These are phyloP conservation scores for Spodoptera littoralis DNA, from an alignment of 2,888 invertebrate species.

Conservation along the genomic window DNA sequence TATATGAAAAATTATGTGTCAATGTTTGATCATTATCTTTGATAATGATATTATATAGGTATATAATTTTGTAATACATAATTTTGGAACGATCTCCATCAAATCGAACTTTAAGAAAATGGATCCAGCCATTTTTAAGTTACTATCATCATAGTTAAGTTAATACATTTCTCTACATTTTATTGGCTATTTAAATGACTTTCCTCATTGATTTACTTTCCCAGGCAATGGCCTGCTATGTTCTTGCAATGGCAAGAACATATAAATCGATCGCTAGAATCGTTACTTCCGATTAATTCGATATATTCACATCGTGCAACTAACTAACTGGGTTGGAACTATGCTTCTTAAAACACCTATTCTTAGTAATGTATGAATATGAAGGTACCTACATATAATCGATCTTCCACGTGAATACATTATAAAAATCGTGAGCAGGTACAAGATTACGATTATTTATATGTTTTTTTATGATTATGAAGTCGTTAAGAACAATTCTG, in stretches of 20 bases:
- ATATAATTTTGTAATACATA: too few species aligned
- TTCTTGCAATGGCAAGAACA: background rate
- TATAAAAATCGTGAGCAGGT: constrained; percentile 42
- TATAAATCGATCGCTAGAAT: constrained; percentile 13
- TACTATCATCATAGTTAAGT: background rate
- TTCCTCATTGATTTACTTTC: constrained; percentile 3
- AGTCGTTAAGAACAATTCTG: constrained; percentile 29
- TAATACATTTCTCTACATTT: background rate
- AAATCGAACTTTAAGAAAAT: background rate
- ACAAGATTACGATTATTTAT: constrained; percentile 10
- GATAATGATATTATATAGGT: too few species aligned
- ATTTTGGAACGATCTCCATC: too few species aligned
- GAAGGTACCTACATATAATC: constrained; percentile 12
- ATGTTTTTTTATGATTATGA: constrained; percentile 22
- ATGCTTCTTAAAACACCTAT: constrained; percentile 26
- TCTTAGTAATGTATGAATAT: constrained; percentile 45
- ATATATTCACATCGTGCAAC: constrained; percentile 44
- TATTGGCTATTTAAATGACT: background rate
- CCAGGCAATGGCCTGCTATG: background rate
- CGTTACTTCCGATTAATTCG: constrained; percentile 17
- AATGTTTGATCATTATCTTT: too few species aligned
- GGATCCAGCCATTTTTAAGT: too few species aligned
- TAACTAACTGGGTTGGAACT: constrained; percentile 27
- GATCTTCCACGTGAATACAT: constrained; percentile 37
- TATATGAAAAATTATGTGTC: too few species aligned